Evolutionary conservation across 2,113 vertebrate species (phyloP).

Genomic region (Miniopterus natalensis): DNA sequence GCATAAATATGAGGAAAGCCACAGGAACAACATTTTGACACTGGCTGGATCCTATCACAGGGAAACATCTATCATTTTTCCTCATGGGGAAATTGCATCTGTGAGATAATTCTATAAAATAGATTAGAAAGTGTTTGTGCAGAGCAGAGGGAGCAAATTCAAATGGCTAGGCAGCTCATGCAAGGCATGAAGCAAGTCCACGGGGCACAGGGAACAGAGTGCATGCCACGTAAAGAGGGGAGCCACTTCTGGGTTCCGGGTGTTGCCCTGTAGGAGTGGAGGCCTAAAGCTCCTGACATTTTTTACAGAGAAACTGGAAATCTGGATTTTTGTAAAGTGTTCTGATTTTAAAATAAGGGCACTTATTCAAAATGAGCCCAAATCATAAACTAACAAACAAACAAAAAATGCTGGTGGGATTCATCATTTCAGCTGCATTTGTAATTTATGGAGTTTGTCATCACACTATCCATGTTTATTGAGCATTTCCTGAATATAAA

Average conservation of each 20-base stretch:
- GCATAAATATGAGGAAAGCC: conserved; percentile 64
- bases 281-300: not conserved
- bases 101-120: not conserved
- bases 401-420: not conserved
- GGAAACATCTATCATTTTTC: conserved; percentile 24
- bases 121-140: conserved; percentile 37
- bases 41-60: conserved; percentile 37
- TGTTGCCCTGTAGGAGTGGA: not conserved
- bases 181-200: not conserved
- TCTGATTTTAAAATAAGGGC: not conserved
- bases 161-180: not conserved
- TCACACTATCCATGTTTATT: not conserved
- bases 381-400: not conserved
- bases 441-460: not conserved
- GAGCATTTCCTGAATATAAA: not conserved
- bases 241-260: no score
- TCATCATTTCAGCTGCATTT: conserved; percentile 17
- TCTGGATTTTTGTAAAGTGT: not conserved
- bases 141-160: not conserved
- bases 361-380: conserved; percentile 5
- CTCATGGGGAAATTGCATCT: not conserved
- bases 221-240: not conserved
- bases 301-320: conserved; percentile 13
- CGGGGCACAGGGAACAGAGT: not conserved
- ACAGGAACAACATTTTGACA: conserved; percentile 58